These are phyloP conservation scores for Orchestes rusci DNA, from an alignment of 2,888 invertebrate genomes.

Conservation along the genomic window DNA sequence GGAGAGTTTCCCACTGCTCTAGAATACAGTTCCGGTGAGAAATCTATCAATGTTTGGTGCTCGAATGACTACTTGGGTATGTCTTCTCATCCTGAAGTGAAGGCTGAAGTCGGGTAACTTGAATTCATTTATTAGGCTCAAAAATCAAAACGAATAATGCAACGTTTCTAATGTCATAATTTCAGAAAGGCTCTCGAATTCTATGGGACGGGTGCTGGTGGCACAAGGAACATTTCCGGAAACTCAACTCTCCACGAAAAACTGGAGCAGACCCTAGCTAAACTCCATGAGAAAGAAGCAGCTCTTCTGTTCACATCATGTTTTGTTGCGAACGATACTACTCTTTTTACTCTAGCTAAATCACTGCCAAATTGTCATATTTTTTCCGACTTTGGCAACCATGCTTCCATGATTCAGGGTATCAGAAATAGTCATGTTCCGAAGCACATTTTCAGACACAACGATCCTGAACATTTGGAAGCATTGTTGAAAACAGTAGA, in stretches of 20 bases:
- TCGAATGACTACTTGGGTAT: slow-evolving; percentile 97
- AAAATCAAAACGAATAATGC: too few species aligned
- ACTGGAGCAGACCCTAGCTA: slow-evolving; percentile 76
- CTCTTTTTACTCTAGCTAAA: slow-evolving; percentile 84
- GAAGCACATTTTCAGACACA: slow-evolving; percentile 92
- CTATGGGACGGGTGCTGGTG: slow-evolving; percentile 91
- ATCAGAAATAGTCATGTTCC: slow-evolving; percentile 87
- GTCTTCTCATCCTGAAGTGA: slow-evolving; percentile 86
- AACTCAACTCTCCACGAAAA: slow-evolving; percentile 87
- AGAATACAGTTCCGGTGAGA: slow-evolving; percentile 73
- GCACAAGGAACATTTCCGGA: slow-evolving; percentile 94
- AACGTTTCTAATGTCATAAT: too few species aligned
- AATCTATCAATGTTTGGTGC: slow-evolving; percentile 96
- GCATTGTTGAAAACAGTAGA: slow-evolving; percentile 66
- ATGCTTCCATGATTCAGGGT: slow-evolving; percentile 98
- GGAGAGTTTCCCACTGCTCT: slow-evolving; percentile 78
- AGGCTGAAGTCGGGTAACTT: slow-evolving; percentile 64
- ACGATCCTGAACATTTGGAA: slow-evolving; percentile 81
- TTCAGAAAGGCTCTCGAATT: slow-evolving; percentile 64
- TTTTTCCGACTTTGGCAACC: slow-evolving; percentile 94
- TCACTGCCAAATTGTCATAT: slow-evolving; percentile 83
- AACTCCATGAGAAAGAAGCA: slow-evolving; percentile 83
- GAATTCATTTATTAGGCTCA: too few species aligned
- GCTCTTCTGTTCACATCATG: slow-evolving; percentile 93
- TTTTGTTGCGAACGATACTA: slow-evolving; percentile 96